phyloP scores from a whole-genome alignment of 1,140 invertebrate genomes.

The Pinna nobilis region DNA sequence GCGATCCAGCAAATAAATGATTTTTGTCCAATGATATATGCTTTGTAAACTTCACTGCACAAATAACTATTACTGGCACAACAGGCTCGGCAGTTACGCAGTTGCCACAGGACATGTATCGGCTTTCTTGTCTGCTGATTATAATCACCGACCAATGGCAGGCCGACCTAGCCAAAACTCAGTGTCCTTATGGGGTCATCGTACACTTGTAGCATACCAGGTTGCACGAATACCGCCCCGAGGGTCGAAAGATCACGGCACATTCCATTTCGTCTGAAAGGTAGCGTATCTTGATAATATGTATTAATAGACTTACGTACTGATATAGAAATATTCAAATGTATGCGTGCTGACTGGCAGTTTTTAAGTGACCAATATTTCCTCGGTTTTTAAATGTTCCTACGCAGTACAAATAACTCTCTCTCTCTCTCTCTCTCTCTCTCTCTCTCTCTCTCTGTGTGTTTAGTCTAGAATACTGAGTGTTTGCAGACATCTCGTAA shows the following conservation, averaged over 20 bases:
- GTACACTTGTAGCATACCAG: conserved; percentile 2
- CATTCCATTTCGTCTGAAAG: conserved; percentile 19
- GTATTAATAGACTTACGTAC: too few species aligned
- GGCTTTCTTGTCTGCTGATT: conserved; percentile 18
- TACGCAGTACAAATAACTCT: too few species aligned
- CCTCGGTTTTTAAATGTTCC: too few species aligned
- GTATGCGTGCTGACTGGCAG: too few species aligned
- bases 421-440: too few species aligned
- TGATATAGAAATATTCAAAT: too few species aligned
- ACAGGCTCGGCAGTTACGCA: too few species aligned
- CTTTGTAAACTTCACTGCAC: conserved; percentile 14
- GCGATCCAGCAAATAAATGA: conserved; percentile 12
- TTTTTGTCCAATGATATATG: conserved; percentile 14
- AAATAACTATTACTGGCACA: conserved; percentile 13
- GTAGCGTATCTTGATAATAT: too few species aligned
- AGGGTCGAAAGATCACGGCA: conserved; percentile 19
- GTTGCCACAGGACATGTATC: conserved; percentile 16
- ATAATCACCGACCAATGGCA: conserved; percentile 13
- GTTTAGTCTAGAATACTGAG: too few species aligned
- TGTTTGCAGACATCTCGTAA: too few species aligned
- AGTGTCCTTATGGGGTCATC: conserved; percentile 20
- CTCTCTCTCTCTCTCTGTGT: too few species aligned
- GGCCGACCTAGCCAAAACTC: conserved; percentile 10
- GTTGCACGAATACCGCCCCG: conserved; percentile 19
- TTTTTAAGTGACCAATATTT: too few species aligned